Base-by-base conservation (phyloP, 2,113 vertebrate species). In the Rhipidura dahli region DNA sequence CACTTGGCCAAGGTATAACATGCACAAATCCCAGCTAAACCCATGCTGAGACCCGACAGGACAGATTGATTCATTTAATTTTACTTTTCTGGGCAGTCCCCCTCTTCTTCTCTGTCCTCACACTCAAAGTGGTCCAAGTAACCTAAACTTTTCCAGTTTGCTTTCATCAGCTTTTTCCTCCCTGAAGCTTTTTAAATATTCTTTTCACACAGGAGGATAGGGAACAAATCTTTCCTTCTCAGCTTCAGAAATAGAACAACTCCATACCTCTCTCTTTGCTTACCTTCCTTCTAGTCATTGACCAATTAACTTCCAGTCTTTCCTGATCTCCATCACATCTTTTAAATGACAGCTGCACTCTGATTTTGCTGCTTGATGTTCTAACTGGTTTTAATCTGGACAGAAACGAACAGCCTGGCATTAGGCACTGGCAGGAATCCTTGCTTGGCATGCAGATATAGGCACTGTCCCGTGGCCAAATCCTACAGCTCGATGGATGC, bases 381-480 rank as follows among this genome's bases (percentile, higher is more conserved):
- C 76, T 86, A 88, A 90, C 78, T 90, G 90, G n/a, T 94, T 96
- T 90, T 86, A 83, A 85, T 86, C 47, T 0, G 1, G 88, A 90
- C 70, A 86, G 72, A 93, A 96, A 86, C 39, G 85, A 91, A 60
- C 50, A 94, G 42, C 53, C 70, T 83, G 73, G 68, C 83, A 35
- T 75, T 39, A 87, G 87, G 87, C 63, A 65, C 78, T 85, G 93
- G 89, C 92, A 94, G 87, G 59, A 85, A 51, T 91, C 84, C 45
- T 76, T 50, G 42, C 81, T 49, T 95, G 95, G 91, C 84, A 53
- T 87, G 87, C 81, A 93, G 78, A 72, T 79, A 56, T 30, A 79
- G 28, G 60, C 73, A 68, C 73, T 82, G 78, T 93, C 84, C 70
- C 1, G 0, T 61, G 87, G 87, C 95, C 96, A 93, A 59, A 76